These are phyloP conservation scores for Acanthosepion pharaonis DNA, from an alignment of 2,888 invertebrate species.

Conservation along the genomic window DNA sequence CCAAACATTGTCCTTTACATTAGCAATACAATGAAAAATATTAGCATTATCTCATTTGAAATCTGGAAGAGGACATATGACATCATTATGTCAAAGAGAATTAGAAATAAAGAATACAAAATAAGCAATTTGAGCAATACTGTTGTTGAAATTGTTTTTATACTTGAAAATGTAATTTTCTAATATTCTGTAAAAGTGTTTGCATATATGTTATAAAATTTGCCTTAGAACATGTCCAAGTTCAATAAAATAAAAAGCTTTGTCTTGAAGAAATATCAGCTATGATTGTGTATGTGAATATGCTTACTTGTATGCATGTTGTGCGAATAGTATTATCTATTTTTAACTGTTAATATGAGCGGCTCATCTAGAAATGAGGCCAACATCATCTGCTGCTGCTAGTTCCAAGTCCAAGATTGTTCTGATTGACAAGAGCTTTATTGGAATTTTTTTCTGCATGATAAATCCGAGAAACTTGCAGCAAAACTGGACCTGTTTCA, in stretches of 20 bases:
- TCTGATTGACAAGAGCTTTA: conserved; percentile 38
- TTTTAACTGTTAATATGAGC: not conserved
- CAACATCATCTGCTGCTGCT: conserved; percentile 42
- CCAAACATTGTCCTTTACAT: not conserved
- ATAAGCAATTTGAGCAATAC: not conserved
- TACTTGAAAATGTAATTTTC: not conserved
- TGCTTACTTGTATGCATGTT: not conserved
- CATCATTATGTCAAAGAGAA: not conserved
- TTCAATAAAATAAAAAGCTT: not conserved
- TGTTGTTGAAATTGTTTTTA: not conserved
- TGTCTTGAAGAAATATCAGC: not conserved
- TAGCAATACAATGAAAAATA: not conserved
- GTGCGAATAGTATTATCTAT: not conserved
- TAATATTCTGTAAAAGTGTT: not conserved
- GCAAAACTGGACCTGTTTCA: conserved; percentile 81
- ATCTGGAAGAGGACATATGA: not conserved
- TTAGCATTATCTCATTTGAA: not conserved
- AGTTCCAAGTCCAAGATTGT: conserved; percentile 42
- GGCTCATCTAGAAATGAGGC: not conserved
- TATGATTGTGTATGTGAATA: not conserved
- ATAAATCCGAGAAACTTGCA: conserved; percentile 79
- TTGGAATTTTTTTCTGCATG: conserved; percentile 71
- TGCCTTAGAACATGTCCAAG: not conserved
- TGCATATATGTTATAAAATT: not conserved
- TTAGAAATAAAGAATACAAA: not conserved